Evolutionary conservation across 2,113 vertebrate genomes (phyloP).

Genomic region (Suncus etruscus): DNA sequence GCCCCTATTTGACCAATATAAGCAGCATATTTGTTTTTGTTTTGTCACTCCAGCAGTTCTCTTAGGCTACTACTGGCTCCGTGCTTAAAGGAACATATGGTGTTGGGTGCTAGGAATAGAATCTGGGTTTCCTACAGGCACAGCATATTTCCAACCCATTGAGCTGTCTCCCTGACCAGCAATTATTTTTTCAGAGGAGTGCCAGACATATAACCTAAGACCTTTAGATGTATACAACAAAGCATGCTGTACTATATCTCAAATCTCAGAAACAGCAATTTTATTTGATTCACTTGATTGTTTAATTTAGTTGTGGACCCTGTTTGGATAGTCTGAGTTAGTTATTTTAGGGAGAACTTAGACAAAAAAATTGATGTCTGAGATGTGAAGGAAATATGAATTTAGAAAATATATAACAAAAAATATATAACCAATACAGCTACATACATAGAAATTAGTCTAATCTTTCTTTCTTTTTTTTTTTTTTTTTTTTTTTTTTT

Average conservation of each 20-base stretch:
- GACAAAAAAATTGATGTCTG: constrained; percentile 1
- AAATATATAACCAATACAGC: constrained; percentile 12
- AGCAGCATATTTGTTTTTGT: neutral
- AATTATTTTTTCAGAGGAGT: too few species aligned
- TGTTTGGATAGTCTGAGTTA: constrained; percentile 2
- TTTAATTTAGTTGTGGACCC: constrained; percentile 28
- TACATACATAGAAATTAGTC: neutral
- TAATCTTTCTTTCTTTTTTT: neutral
- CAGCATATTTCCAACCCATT: too few species aligned
- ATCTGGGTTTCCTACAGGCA: too few species aligned
- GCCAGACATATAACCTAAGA: too few species aligned
- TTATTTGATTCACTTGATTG: constrained; percentile 32
- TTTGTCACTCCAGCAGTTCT: too few species aligned
- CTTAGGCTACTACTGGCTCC: too few species aligned
- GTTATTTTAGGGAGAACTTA: constrained; percentile 41
- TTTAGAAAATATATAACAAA: constrained; percentile 20
- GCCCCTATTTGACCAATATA: neutral
- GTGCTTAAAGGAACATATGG: too few species aligned
- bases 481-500: too few species aligned
- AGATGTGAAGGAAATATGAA: neutral
- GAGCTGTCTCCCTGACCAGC: too few species aligned
- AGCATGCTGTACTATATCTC: too few species aligned
- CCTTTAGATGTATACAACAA: too few species aligned
- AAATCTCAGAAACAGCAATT: neutral
- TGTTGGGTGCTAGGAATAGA: too few species aligned